Conservation (phyloP, 1,140 invertebrate genomes). For the Pristionchus pacificus region DNA sequence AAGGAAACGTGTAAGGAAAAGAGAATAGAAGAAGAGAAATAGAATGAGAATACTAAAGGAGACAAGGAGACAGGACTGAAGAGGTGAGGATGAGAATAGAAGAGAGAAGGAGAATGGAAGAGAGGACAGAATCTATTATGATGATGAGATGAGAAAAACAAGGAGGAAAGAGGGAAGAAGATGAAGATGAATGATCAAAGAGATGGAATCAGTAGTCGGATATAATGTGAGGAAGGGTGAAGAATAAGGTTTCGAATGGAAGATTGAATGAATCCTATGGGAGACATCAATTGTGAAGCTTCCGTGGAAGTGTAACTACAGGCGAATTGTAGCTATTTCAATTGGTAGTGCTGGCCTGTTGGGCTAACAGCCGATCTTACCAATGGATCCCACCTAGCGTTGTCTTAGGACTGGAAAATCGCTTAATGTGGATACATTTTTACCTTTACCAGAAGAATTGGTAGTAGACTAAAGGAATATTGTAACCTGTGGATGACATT, state of each 20-base stretch:
- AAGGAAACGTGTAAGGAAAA: neutral
- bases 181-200: neutral
- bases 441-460: neutral
- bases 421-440: no score
- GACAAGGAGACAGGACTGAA: neutral
- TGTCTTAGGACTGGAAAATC: no score
- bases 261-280: constrained; percentile 1
- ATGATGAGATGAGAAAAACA: neutral
- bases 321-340: no score
- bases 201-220: neutral
- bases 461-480: neutral
- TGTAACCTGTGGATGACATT: constrained; percentile 49
- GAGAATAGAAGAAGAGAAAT: neutral
- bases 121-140: constrained; percentile 4
- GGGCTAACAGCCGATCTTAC: no score
- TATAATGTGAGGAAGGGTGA: neutral
- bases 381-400: no score
- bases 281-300: no score
- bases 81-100: neutral
- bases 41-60: neutral
- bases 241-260: constrained; percentile 5
- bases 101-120: neutral
- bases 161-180: neutral
- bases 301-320: no score
- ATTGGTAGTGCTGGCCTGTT: no score